phyloP scores from a whole-genome alignment of 2,797 vertebrate species.

The Presbytis comata region DNA sequence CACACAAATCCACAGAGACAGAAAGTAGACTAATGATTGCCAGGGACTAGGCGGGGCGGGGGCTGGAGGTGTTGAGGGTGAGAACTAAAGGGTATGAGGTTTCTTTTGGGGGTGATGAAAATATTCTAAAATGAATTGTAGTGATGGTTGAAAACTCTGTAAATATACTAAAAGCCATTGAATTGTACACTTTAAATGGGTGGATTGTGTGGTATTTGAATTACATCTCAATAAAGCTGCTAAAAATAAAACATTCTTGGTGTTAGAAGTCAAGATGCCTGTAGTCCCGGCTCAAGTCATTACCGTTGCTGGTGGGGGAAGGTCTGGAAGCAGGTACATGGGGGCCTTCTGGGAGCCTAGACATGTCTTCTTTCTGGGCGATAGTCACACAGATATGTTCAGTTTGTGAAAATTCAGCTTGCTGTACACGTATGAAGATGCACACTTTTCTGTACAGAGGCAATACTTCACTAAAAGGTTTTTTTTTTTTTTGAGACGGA shows the following conservation, averaged over 20 bases:
- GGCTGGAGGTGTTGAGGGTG: not conserved
- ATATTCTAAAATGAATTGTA: not conserved
- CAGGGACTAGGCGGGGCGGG: accelerated
- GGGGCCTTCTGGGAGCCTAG: not conserved
- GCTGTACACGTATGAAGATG: accelerated
- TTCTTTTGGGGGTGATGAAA: not conserved
- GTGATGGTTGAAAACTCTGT: not conserved
- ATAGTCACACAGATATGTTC: not conserved
- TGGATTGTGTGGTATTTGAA: not conserved
- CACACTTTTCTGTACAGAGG: not conserved
- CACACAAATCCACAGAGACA: not conserved
- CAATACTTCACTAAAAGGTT: too few species aligned
- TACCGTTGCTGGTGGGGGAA: accelerated
- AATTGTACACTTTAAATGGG: not conserved
- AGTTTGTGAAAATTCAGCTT: not conserved
- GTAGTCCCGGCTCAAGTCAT: not conserved
- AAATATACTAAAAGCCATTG: not conserved
- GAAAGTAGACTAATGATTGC: too few species aligned
- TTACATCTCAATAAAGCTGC: not conserved
- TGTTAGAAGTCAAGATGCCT: not conserved
- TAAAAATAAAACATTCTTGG: not conserved
- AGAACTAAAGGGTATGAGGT: not conserved
- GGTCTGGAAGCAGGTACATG: not conserved
- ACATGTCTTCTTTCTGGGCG: not conserved
- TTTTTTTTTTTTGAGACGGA: too few species aligned